A percentile compares a stretch with the other conserved stretches of the same genome.
Evolutionary conservation across 2,888 invertebrate genomes (phyloP).

Genomic region (Pherbina coryleti): DNA sequence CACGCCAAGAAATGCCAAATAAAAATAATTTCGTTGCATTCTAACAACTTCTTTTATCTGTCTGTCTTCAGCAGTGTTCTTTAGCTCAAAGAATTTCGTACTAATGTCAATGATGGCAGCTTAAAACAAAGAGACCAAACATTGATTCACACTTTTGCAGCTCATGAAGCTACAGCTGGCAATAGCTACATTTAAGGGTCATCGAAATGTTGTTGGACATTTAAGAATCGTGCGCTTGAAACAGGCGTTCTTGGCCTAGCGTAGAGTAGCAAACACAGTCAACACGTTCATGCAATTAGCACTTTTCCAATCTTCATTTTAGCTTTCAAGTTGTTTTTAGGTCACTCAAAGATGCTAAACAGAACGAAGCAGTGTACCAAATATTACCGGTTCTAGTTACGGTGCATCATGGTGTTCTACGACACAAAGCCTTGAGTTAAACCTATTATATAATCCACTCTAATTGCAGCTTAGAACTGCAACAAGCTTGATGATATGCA

Average conservation of each 20-base stretch:
- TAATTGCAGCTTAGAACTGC: background rate
- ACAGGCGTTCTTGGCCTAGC: background rate
- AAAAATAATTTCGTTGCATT: background rate
- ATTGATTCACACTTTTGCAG: background rate
- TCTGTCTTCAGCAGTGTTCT: background rate
- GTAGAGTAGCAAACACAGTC: background rate
- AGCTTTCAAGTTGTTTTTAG: constrained; percentile 7
- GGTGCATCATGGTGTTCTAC: background rate
- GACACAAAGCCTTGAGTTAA: background rate
- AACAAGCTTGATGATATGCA: background rate
- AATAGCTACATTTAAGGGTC: too few species aligned
- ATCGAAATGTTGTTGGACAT: background rate
- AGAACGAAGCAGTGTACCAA: background rate
- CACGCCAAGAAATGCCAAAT: background rate
- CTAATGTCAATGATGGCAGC: background rate
- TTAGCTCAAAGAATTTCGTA: background rate
- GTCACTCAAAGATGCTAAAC: background rate
- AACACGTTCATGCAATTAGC: constrained; percentile 30
- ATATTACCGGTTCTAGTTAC: background rate
- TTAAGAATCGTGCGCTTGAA: background rate
- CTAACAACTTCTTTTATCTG: background rate
- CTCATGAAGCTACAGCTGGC: too few species aligned
- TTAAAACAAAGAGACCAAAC: background rate
- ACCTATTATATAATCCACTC: background rate
- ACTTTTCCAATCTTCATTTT: constrained; percentile 4